Conservation (phyloP, 2,113 vertebrate species). For the Limanda limanda region DNA sequence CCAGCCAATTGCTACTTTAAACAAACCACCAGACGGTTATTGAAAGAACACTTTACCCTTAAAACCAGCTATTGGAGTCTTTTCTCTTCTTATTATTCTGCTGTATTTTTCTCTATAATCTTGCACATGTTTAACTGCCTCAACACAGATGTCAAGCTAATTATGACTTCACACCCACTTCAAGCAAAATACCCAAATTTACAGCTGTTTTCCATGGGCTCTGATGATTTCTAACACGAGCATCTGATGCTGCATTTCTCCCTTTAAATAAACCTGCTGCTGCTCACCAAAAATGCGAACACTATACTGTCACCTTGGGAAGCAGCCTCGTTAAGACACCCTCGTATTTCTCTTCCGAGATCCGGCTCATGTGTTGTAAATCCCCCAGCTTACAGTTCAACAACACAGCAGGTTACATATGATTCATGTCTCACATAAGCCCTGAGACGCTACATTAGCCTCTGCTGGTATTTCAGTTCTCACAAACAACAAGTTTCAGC, state of each 20-base stretch:
- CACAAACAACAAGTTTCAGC: conserved; percentile 38
- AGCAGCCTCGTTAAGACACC: conserved; percentile 5
- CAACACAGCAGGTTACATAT: conserved; percentile 22
- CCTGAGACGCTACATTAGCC: conserved; percentile 18
- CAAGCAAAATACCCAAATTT: background rate
- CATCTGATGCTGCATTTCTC: background rate
- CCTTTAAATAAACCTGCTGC: background rate
- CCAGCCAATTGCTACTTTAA: background rate
- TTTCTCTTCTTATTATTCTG: background rate
- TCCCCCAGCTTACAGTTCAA: conserved; percentile 10
- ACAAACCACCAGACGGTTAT: background rate
- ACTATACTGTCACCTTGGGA: background rate
- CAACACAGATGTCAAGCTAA: conserved; percentile 5
- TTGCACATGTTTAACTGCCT: background rate
- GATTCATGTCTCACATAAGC: conserved; percentile 15
- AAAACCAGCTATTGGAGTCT: background rate
- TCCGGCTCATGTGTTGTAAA: background rate
- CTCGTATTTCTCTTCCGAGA: conserved; percentile 10
- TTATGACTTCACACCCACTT: background rate
- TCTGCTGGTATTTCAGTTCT: conserved; percentile 38
- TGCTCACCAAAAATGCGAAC: background rate
- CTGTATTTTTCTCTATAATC: background rate
- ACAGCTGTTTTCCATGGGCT: background rate
- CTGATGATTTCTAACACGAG: background rate
- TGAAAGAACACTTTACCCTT: background rate